Evolutionary conservation across 1,140 invertebrate species (phyloP).

Genomic region (Tribolium madens): DNA sequence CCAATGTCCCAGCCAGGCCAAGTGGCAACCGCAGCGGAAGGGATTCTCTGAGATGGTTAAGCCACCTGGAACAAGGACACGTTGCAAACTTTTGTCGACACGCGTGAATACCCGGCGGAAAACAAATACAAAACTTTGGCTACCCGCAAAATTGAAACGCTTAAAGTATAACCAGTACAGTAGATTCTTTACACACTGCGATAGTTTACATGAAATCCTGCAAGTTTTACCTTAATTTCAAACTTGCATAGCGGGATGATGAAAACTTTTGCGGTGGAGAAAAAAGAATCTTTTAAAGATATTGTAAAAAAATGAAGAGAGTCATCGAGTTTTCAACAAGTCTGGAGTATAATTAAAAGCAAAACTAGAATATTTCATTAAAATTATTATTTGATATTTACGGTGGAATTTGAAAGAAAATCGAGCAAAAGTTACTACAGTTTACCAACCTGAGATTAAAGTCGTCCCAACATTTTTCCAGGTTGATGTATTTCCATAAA

Average conservation of each 20-base stretch:
- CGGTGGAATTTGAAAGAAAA: no score
- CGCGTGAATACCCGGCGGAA: neutral
- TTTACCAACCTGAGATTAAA: constrained; percentile 81
- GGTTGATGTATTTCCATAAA: constrained; percentile 85
- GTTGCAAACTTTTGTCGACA: constrained; percentile 1
- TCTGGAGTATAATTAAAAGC: no score
- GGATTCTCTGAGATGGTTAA: constrained; percentile 86
- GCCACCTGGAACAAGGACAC: constrained; percentile 73
- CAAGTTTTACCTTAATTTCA: neutral
- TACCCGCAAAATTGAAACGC: constrained; percentile 1
- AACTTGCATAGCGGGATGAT: no score
- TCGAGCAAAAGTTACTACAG: no score
- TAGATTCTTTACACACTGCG: neutral
- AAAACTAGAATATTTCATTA: no score
- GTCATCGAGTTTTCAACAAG: no score
- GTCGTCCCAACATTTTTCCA: constrained; percentile 88
- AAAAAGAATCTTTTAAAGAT: no score
- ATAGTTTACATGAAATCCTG: neutral
- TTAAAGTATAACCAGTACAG: neutral
- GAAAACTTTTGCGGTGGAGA: no score
- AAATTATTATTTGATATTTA: no score
- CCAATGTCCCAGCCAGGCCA: constrained; percentile 92
- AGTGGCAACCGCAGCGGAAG: constrained; percentile 86
- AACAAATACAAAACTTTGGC: constrained; percentile 5
- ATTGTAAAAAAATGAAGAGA: no score